Evolutionary conservation across 1,140 invertebrate genomes (phyloP), one percentile per base, ranked within the genome.

Genomic region (Episyrphus balteatus): DNA sequence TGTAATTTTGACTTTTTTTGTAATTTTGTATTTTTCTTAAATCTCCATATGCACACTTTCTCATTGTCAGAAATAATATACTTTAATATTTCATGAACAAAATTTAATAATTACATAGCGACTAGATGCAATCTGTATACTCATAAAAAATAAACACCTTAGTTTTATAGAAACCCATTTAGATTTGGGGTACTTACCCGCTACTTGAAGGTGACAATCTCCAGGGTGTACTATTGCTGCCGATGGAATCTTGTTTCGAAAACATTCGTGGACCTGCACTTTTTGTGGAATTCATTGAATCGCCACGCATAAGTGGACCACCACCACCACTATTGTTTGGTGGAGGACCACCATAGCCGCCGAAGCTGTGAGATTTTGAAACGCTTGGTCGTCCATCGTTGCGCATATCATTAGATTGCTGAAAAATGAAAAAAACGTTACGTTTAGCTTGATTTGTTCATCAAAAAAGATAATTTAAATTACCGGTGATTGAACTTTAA

Each of bases 321-420:
- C 41, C 26, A 15, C 59, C 38, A 17, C 37, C n/a, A 36, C 34
- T 42, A 44, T 48, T 51, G 33, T 44, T 45, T 69, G 61, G 31
- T 51, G 70, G 40, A 38, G 70, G 67, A 8, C 70, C 74, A 5
- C 79, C 79, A 56, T 88, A 89, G 14, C 87, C 88, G 18, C 85
- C 86, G 58, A 91, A 91, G 62, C 86, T 90, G 69, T 85, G 87
- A 15, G 84, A 85, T 68, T 91, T 91, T 43, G 84, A 81, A 17
- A 91, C 84, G 0, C 74, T 77, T 31, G 78, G 76, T 17, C 78
- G 64, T 41, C 73, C 61, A 14, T 38, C 42, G 21, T 52, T 53
- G n/a, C 63, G 50, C 48, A 71, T 69, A 55, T 80, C 78, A 50
- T 76, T 69, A 0, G 78, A 76, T 57, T 77, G 69, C 75, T 51